Percentiles rank a stretch among this genome's conserved stretches.
Evolutionary conservation across 2,888 invertebrate genomes (phyloP).

Genomic region (Microchrysa polita): DNA sequence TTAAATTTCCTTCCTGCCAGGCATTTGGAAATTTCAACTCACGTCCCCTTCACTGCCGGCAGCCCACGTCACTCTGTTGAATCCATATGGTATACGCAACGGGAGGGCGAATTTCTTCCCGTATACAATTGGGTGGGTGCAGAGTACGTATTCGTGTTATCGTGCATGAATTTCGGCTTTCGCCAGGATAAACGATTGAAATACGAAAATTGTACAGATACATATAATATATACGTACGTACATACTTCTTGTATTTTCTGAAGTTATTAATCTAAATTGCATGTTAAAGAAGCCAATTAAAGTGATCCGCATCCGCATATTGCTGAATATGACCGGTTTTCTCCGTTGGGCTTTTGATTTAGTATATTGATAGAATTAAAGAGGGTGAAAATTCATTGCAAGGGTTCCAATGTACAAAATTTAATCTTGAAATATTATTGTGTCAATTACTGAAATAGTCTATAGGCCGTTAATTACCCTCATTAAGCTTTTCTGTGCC

Average conservation of each 20-base stretch:
- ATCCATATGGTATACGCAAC: background rate
- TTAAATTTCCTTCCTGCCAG: constrained; percentile 15
- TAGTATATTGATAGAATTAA: too few relatives aligned
- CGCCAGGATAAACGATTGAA: background rate
- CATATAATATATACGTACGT: background rate
- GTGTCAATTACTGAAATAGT: too few relatives aligned
- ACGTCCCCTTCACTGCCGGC: background rate
- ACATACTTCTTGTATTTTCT: too few relatives aligned
- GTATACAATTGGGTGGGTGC: background rate
- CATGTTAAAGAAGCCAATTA: constrained; percentile 38
- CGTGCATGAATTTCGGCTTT: too few relatives aligned
- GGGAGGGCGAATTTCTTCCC: background rate
- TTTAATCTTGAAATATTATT: too few relatives aligned
- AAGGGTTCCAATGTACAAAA: too few relatives aligned
- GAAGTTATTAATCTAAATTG: constrained; percentile 33
- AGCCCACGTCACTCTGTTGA: background rate
- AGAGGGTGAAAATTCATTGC: too few relatives aligned
- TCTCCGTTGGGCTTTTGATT: too few relatives aligned
- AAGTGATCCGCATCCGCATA: background rate
- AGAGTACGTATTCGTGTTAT: background rate
- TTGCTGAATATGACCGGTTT: too few relatives aligned
- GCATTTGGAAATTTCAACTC: background rate
- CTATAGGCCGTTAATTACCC: too few relatives aligned
- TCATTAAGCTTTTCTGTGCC: too few relatives aligned
- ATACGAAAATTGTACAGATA: background rate